Percentiles rank a stretch among this genome's conserved stretches.
Evolutionary conservation across 2,797 vertebrate species (phyloP).

Genomic region (Pseudochirops cupreus): DNA sequence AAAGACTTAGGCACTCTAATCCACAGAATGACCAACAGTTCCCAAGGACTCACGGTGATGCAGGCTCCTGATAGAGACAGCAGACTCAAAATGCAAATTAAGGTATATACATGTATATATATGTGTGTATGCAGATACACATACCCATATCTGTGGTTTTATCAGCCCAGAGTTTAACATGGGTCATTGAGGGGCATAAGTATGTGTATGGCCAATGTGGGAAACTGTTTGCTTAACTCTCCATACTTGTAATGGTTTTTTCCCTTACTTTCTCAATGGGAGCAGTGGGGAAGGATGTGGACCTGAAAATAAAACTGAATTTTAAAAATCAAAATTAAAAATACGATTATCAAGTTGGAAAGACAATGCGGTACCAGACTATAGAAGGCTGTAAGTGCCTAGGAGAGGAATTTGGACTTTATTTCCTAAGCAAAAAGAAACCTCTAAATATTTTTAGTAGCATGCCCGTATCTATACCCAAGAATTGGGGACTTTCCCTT

Average conservation of each 20-base stretch:
- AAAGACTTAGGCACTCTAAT: background rate
- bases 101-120: background rate
- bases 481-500: too few species aligned
- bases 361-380: background rate
- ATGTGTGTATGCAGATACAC: too few species aligned
- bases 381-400: background rate
- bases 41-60: background rate
- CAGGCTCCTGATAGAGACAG: background rate
- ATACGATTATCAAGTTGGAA: background rate
- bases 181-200: too few species aligned
- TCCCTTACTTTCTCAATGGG: too few species aligned
- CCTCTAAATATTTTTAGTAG: background rate
- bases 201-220: too few species aligned
- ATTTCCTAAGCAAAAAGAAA: background rate
- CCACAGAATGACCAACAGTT: background rate
- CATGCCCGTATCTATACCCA: background rate
- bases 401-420: background rate
- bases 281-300: too few species aligned
- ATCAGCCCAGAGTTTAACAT: too few species aligned
- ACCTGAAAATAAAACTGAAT: too few species aligned
- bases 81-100: background rate
- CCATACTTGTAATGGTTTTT: too few species aligned
- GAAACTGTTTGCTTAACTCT: too few species aligned
- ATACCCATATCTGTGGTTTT: too few species aligned
- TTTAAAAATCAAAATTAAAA: background rate